phyloP scores from a whole-genome alignment of 2,888 invertebrate species.

The Campaea margaritaria region DNA sequence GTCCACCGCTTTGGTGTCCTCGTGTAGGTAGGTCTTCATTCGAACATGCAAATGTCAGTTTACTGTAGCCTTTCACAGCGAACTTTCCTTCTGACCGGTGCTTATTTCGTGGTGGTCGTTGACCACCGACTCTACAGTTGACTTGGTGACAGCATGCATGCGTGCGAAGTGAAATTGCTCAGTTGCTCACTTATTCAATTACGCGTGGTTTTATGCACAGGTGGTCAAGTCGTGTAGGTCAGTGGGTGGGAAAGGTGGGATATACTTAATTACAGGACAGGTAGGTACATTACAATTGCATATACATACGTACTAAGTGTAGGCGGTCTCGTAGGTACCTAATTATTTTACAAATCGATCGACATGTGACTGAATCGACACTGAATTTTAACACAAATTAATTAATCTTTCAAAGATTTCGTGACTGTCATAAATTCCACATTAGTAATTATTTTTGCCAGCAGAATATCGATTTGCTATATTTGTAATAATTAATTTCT shows the following conservation, averaged over 20 bases:
- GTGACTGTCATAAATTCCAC: no score
- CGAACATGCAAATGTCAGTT: slow-evolving; percentile 35
- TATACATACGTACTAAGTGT: no score
- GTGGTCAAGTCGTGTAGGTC: slow-evolving; percentile 15
- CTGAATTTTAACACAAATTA: no score
- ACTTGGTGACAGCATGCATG: slow-evolving; percentile 35
- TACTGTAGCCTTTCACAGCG: slow-evolving; percentile 19
- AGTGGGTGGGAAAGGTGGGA: slow-evolving; percentile 10
- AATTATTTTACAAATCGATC: no score
- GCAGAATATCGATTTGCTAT: no score
- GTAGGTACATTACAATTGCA: no score
- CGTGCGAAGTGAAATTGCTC: slow-evolving; percentile 43
- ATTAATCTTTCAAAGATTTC: no score
- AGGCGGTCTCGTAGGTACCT: no score
- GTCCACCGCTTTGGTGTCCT: slow-evolving; percentile 5
- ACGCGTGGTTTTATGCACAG: slow-evolving; percentile 24
- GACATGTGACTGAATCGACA: no score
- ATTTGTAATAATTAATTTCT: no score
- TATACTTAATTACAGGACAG: no score
- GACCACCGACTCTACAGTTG: slow-evolving; percentile 41
- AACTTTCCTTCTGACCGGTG: slow-evolving; percentile 50
- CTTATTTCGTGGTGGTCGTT: slow-evolving; percentile 55
- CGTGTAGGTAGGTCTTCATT: neutral
- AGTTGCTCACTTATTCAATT: slow-evolving; percentile 16
- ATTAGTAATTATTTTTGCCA: no score